Base-by-base conservation (phyloP, 2,797 vertebrate species). In the Trematomus bernacchii region DNA sequence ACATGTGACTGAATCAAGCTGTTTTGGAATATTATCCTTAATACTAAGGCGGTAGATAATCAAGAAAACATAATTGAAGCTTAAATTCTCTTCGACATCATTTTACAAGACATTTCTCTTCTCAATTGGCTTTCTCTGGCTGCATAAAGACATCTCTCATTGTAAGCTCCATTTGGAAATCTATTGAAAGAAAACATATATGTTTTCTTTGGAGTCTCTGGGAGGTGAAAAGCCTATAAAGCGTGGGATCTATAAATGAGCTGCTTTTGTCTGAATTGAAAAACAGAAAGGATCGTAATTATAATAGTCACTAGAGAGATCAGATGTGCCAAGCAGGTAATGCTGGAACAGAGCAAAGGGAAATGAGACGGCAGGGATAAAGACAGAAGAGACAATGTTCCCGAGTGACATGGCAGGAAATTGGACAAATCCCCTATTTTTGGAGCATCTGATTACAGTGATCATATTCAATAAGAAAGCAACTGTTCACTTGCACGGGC, bases 361-460 rank as follows among this genome's bases (percentile, higher is more conserved):
- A 86, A 84, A 85, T 85, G 69, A 89, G 71, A 78, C 0, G 59
- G 71, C 60, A 30, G 68, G 66, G 72, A 82, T 82, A 59, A 75
- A 84, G 83, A 79, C 66, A 61, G 69, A 80, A 52, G 69, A 65
- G 76, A 76, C 66, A 30, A 61, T 84, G 83, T 71, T 55, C 12
- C 6, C 1, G 63, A 83, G 50, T 46, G 47, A 83, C 68, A 50
- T 63, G 66, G 76, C 80, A 85, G 82, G 84, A 91, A 90, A 87
- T 88, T 85, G 79, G 76, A 85, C 84, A 90, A 81, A 86, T 87
- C 82, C 85, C 63, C 72, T 83, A 81, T 86, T 87, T 89, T 78
- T 69, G 62, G 71, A 83, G 67, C 47, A 80, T 78, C 80, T 82
- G 82, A 89, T 91, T 88, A 77, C 62, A 62, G 59, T 44, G 71